A percentile compares a stretch with the other conserved stretches of the same genome.
Conservation (phyloP, 2,113 vertebrate genomes). For the Galbula dea region DNA sequence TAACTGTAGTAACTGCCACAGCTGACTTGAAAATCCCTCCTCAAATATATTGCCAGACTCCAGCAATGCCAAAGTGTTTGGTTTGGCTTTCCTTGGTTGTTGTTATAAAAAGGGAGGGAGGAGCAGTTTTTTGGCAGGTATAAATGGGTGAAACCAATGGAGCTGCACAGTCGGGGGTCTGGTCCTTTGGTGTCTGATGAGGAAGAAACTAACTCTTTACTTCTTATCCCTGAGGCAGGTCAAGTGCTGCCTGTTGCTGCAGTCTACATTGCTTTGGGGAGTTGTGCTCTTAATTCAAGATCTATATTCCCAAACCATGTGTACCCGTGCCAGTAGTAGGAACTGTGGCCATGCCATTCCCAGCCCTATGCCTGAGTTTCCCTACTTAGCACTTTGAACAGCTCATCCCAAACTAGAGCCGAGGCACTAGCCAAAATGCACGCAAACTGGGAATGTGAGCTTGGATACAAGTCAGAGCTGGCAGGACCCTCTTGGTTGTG, state of each 20-base stretch:
- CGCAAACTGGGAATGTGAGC: background rate
- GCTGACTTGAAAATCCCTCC: background rate
- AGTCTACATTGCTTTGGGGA: background rate
- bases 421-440: background rate
- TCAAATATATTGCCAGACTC: background rate
- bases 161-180: background rate
- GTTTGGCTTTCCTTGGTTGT: background rate
- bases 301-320: rapidly evolving
- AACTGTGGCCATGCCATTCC: rapidly evolving
- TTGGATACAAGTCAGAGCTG: background rate
- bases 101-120: background rate
- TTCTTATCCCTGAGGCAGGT: background rate
- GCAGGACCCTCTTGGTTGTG: rapidly evolving
- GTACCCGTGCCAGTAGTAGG: rapidly evolving
- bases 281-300: background rate
- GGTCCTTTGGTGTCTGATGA: background rate
- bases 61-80: background rate
- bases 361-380: background rate
- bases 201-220: background rate
- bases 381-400: background rate
- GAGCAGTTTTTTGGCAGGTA: background rate
- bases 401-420: background rate
- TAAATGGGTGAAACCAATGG: background rate
- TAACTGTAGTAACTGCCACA: background rate
- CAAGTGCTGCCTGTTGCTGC: background rate